These are phyloP conservation scores for Steinernema carpocapsae DNA, from an alignment of 2,888 invertebrate genomes.

Conservation along the genomic window DNA sequence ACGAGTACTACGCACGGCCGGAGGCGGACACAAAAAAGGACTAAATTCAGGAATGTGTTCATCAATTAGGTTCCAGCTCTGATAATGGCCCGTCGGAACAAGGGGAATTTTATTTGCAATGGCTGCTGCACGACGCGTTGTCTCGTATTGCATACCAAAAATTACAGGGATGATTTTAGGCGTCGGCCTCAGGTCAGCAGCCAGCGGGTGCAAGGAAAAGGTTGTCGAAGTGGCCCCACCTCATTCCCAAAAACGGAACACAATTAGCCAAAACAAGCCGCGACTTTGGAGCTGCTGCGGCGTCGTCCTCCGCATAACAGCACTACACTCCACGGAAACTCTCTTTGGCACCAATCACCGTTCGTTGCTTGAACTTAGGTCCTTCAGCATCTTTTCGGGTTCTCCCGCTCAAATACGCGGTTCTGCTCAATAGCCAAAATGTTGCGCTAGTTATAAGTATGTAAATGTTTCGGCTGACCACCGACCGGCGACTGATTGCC, in stretches of 20 bases:
- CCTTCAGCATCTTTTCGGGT: too few relatives aligned
- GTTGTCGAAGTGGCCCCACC: neutral
- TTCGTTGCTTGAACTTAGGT: too few relatives aligned
- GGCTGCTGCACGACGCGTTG: too few relatives aligned
- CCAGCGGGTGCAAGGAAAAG: neutral
- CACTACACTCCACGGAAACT: neutral
- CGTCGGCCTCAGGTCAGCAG: neutral
- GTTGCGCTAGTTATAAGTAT: too few relatives aligned
- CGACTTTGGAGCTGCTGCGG: too few relatives aligned
- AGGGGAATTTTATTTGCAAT: neutral
- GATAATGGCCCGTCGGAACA: neutral
- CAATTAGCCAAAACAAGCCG: slow-evolving; percentile 25
- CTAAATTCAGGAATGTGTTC: slow-evolving; percentile 22
- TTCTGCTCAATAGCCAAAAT: too few relatives aligned
- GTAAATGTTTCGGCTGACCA: neutral
- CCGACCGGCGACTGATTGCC: neutral
- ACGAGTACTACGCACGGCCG: slow-evolving; percentile 9
- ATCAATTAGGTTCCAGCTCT: neutral
- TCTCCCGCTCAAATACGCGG: too few relatives aligned
- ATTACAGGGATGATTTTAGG: too few relatives aligned
- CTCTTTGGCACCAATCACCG: too few relatives aligned
- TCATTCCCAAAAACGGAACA: slow-evolving; percentile 1
- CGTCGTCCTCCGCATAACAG: too few relatives aligned
- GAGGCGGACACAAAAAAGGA: slow-evolving; percentile 3
- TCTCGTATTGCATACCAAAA: too few relatives aligned